Evolutionary conservation across 2,888 invertebrate species (phyloP).

Genomic region (Papilio gigon): DNA sequence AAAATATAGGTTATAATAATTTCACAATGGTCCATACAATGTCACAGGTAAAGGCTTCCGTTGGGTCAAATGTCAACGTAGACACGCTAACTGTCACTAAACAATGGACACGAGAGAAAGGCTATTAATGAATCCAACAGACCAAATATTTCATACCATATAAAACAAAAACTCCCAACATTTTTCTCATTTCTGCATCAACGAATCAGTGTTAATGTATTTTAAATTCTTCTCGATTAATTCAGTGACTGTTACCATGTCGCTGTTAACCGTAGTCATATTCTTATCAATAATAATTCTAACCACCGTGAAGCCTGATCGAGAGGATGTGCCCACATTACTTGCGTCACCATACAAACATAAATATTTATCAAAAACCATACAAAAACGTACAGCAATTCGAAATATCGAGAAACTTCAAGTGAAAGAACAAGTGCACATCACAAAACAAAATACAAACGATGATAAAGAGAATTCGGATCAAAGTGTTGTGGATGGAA

Average conservation of each 20-base stretch:
- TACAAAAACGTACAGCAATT: conserved; percentile 73
- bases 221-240: conserved; percentile 51
- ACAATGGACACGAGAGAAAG: conserved; percentile 52
- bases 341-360: conserved; percentile 60
- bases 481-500: conserved; percentile 43
- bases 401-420: conserved; percentile 70
- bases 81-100: conserved; percentile 19
- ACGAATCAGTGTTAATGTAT: conserved; percentile 63
- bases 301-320: conserved; percentile 58
- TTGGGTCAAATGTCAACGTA: conserved; percentile 78
- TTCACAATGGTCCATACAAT: conserved; percentile 13
- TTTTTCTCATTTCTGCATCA: conserved; percentile 51
- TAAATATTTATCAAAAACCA: conserved; percentile 65
- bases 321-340: conserved; percentile 50
- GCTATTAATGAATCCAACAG: conserved; percentile 63
- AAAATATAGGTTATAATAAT: conserved; percentile 44
- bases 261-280: conserved; percentile 62
- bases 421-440: conserved; percentile 64
- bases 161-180: conserved; percentile 38
- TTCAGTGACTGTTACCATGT: conserved; percentile 62
- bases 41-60: conserved; percentile 63
- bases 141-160: conserved; percentile 54
- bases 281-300: conserved; percentile 60
- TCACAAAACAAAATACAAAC: conserved; percentile 46
- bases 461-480: conserved; percentile 34